Evolutionary conservation across 2,797 vertebrate genomes (phyloP), one percentile per base, ranked within the genome.

Genomic region (Falco cherrug): DNA sequence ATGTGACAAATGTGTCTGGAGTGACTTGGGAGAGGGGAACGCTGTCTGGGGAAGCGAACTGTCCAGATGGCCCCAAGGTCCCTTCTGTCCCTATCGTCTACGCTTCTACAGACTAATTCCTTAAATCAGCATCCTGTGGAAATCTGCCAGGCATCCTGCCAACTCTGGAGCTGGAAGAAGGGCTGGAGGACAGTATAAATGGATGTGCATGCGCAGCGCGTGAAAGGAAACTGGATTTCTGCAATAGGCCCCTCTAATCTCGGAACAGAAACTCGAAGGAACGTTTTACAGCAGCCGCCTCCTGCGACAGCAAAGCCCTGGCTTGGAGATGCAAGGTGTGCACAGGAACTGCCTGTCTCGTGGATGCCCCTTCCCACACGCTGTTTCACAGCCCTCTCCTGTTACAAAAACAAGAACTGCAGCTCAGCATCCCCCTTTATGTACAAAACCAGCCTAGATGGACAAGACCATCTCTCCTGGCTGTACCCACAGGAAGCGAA

Each of bases 1-100:
- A 94, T n/a, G 50, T 91, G 85, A 74, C 60, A 77, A 83, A 94
- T 65, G 85, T 19, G n/a, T 65, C 59, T 76, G 75, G 50, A 29
- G 39, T 41, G 43, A 69, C 14, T 20, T 24, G 37, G 51, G 59
- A 82, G 75, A 70, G 35, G 43, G 48, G 63, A 10, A 10, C 41
- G 47, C 41, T 87, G 64, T 70, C 85, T 93, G 87, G 59, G 74
- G 56, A 93, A 79, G 61, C 6, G 17, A 60, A 45, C 37, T 26
- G 79, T 94, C 87, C 87, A 95, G 88, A 83, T 90, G 79, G 93
- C 57, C 64, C 85, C 93, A 85, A 85, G 64, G 82, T 77, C 68
- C 82, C 68, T 90, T 95, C 79, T 95, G 79, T 51, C 93, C 73
- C 12, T 24, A 12, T 43, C 8, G 19, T 77, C 60, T 35, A 43